Conservation (phyloP, 2,797 vertebrate species). For the Anisognathus igniventris region DNA sequence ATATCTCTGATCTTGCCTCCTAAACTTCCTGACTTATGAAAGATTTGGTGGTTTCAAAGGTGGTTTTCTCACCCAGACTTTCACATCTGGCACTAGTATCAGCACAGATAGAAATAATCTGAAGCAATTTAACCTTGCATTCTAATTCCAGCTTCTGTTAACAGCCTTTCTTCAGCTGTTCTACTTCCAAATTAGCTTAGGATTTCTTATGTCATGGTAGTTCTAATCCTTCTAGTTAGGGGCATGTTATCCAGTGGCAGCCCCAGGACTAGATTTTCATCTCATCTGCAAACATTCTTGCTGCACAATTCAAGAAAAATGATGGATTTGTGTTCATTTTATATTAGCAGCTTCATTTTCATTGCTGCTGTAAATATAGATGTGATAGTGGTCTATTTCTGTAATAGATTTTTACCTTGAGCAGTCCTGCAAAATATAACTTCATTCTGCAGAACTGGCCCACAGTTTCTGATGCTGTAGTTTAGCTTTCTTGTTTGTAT, state of each 20-base stretch:
- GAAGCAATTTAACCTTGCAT: constrained; percentile 47
- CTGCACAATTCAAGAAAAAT: neutral
- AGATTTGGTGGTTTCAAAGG: constrained; percentile 6
- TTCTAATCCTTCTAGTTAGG: constrained; percentile 53
- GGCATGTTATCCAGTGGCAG: constrained; percentile 2
- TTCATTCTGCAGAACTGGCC: neutral
- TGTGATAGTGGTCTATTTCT: neutral
- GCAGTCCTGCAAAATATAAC: neutral
- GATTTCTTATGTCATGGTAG: constrained; percentile 47
- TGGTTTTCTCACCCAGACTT: neutral
- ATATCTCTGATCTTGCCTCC: neutral
- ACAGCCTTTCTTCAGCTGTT: constrained; percentile 53
- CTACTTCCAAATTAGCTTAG: constrained; percentile 50
- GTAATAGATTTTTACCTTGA: neutral
- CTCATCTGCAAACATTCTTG: neutral
- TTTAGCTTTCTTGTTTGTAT: constrained; percentile 14
- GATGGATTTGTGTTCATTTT: neutral
- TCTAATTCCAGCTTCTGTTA: constrained; percentile 53
- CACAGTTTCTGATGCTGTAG: neutral
- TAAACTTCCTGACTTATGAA: neutral
- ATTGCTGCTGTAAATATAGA: neutral
- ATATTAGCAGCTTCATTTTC: neutral
- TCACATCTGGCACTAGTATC: constrained; percentile 50
- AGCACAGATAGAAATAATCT: constrained; percentile 36
- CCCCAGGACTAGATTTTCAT: neutral